phyloP scores from a whole-genome alignment of 1,140 invertebrate species.

The Mamestra configurata region DNA sequence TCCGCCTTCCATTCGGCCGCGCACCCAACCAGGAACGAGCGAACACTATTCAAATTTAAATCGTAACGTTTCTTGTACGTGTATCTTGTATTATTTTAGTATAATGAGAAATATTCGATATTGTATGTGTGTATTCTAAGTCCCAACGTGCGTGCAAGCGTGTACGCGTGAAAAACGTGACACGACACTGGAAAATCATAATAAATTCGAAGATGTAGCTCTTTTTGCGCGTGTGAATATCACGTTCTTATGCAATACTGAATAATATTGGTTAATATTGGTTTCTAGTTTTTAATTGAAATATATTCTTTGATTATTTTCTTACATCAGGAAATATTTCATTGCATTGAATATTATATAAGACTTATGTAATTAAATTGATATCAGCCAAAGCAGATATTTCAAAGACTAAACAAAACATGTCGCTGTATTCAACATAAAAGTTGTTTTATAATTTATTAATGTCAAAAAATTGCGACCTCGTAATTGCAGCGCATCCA shows the following conservation, averaged over 20 bases:
- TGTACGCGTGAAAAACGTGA: conserved; percentile 45
- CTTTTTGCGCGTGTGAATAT: conserved; percentile 44
- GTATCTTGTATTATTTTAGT: conserved; percentile 31
- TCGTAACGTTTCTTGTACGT: conserved; percentile 62
- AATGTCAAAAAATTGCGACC: conserved; percentile 57
- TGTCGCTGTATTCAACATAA: conserved; percentile 11
- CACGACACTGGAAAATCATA: conserved; percentile 21
- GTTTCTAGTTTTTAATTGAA: background rate
- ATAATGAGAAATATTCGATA: background rate
- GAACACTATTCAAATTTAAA: conserved; percentile 68
- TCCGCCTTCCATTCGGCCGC: conserved; percentile 74
- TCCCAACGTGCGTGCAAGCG: background rate
- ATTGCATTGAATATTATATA: background rate
- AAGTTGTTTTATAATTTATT: conserved; percentile 28
- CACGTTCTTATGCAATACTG: conserved; percentile 59
- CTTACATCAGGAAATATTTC: background rate
- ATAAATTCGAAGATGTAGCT: conserved; percentile 37
- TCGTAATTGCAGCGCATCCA: conserved; percentile 60
- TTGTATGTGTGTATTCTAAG: background rate
- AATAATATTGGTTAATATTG: conserved; percentile 6
- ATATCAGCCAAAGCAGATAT: background rate
- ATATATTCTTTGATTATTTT: background rate
- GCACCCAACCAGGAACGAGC: conserved; percentile 72
- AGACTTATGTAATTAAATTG: background rate
- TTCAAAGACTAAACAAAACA: background rate